Percentiles rank a stretch among this genome's conserved stretches.
Conservation (phyloP, 2,113 vertebrate species). For the Colaptes auratus region DNA sequence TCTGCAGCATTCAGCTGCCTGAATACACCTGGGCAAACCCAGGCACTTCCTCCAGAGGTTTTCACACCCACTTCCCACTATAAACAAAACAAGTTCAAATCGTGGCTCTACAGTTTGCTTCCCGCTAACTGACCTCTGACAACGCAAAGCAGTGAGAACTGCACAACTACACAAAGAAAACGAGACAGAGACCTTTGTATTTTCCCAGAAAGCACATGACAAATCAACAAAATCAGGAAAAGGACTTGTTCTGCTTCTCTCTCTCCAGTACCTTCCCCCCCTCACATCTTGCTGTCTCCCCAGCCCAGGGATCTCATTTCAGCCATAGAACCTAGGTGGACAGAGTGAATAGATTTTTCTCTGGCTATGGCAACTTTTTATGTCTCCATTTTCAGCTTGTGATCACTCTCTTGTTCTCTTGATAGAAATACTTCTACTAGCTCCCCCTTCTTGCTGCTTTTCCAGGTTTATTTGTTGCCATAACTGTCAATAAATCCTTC, state of each 20-base stretch:
- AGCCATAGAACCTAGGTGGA: neutral
- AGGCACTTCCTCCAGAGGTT: neutral
- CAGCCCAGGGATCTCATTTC: neutral
- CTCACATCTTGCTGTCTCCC: neutral
- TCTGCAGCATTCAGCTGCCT: neutral
- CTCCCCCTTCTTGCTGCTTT: neutral
- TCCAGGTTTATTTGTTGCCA: neutral
- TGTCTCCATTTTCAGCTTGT: neutral
- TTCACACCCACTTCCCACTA: neutral
- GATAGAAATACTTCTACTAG: neutral
- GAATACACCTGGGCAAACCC: neutral
- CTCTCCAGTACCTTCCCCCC: neutral
- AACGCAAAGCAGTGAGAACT: neutral
- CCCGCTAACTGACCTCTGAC: neutral
- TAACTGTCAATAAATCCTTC: neutral
- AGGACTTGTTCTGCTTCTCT: neutral
- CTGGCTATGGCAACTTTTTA: neutral
- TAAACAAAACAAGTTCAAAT: neutral
- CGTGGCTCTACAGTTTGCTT: neutral
- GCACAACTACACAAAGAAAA: neutral
- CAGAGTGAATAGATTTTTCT: rapidly evolving
- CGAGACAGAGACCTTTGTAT: rapidly evolving
- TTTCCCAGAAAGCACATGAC: neutral
- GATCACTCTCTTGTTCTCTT: neutral
- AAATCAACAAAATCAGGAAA: neutral